Percentiles rank a stretch among this genome's conserved stretches.
Conservation (phyloP, 2,113 vertebrate species). For the Tretioscincus oriximinensis region DNA sequence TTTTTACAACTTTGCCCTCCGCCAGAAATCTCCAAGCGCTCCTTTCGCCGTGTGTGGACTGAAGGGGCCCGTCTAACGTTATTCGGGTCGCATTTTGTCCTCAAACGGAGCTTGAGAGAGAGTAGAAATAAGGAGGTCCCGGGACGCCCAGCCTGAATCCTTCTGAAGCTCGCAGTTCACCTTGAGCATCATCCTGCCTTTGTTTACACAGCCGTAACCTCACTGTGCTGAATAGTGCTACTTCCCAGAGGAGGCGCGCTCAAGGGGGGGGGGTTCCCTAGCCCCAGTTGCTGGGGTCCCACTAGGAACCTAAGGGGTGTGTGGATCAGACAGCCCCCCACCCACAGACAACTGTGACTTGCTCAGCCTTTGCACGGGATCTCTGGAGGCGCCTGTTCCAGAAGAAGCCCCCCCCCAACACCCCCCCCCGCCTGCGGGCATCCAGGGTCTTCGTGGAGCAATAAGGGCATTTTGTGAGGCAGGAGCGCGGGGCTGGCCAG, state of each 20-base stretch:
- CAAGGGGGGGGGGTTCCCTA: not conserved
- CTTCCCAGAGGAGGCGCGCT: not conserved
- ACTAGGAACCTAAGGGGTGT: too few relatives aligned
- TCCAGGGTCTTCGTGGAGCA: not conserved
- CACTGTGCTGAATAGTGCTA: not conserved
- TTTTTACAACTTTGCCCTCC: too few relatives aligned
- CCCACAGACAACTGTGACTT: fast-evolving
- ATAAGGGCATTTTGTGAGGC: constrained; percentile 1
- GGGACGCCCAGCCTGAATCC: not conserved
- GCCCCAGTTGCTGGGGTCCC: too few relatives aligned
- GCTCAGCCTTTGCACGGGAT: not conserved
- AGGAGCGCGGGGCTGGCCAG: not conserved
- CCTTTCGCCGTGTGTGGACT: too few relatives aligned
- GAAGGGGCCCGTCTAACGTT: not conserved
- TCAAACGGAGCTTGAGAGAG: not conserved
- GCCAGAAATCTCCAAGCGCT: too few relatives aligned
- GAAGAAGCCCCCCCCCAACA: not conserved
- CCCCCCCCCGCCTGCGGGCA: not conserved
- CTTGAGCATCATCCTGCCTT: too few relatives aligned
- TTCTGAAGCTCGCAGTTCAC: not conserved
- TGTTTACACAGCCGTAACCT: too few relatives aligned
- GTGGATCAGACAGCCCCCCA: not conserved
- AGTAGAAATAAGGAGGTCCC: not conserved
- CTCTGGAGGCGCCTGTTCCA: fast-evolving
- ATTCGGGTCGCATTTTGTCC: not conserved